A percentile compares a stretch with the other conserved stretches of the same genome.
Evolutionary conservation across 2,113 vertebrate genomes (phyloP).

Genomic region (Oncorhynchus mykiss): DNA sequence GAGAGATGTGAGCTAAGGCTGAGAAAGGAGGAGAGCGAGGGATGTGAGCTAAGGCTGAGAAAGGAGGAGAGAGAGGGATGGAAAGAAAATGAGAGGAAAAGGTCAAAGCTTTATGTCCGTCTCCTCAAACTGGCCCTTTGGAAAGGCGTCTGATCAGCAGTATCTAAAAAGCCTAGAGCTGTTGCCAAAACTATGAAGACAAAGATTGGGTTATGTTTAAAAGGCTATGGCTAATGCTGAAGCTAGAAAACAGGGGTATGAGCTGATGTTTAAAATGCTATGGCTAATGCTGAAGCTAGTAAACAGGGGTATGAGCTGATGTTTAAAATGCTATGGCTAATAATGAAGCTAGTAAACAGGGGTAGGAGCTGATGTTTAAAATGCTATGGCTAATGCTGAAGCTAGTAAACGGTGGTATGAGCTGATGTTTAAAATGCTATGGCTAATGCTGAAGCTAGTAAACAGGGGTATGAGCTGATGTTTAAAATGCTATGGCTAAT

Average conservation of each 20-base stretch:
- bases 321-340: too few species aligned
- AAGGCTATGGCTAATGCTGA: neutral
- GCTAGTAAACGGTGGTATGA: neutral
- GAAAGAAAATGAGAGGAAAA: neutral
- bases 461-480: too few species aligned
- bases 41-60: too few species aligned
- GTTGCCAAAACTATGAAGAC: neutral
- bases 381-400: neutral
- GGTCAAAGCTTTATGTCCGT: slow-evolving; percentile 8
- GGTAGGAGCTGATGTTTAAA: too few species aligned
- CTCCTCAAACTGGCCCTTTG: neutral
- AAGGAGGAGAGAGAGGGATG: too few species aligned
- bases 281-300: too few species aligned
- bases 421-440: neutral
- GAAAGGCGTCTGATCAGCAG: neutral
- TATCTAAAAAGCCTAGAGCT: neutral
- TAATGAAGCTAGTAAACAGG: too few species aligned
- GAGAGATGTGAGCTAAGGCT: too few species aligned
- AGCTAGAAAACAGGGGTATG: too few species aligned
- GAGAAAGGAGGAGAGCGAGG: too few species aligned
- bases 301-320: too few species aligned
- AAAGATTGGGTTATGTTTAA: neutral
- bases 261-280: too few species aligned
- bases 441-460: neutral
- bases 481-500: neutral